Percentiles rank a stretch among this genome's conserved stretches.
Evolutionary conservation across 2,888 invertebrate genomes (phyloP).

Genomic region (Cantharis flavilabris): DNA sequence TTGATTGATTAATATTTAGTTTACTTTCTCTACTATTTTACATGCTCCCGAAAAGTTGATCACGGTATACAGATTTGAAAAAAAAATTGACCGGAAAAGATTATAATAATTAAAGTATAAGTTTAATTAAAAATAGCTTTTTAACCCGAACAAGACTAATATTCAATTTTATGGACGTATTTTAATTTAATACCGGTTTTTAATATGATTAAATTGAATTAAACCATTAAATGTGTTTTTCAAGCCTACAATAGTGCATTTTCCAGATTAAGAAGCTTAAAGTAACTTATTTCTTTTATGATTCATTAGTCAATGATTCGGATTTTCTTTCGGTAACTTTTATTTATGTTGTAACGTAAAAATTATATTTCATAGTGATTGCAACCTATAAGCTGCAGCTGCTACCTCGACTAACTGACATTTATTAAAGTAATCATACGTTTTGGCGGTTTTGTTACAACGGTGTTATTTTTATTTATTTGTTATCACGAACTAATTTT

Average conservation of each 20-base stretch:
- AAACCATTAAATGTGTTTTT: neutral
- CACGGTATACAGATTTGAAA: too few species aligned
- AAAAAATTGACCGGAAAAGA: too few species aligned
- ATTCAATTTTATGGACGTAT: neutral
- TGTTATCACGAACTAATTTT: neutral
- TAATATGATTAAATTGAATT: neutral
- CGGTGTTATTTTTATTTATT: conserved; percentile 4
- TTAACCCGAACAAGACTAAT: too few species aligned
- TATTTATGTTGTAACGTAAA: conserved; percentile 22
- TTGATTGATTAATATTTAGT: too few species aligned
- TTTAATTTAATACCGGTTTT: neutral
- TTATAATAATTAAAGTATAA: too few species aligned
- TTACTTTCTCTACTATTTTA: too few species aligned
- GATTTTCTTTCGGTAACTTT: neutral
- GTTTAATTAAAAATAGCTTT: too few species aligned
- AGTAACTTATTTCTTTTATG: neutral
- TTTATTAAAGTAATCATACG: conserved; percentile 35
- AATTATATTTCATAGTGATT: conserved; percentile 38
- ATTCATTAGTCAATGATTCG: neutral
- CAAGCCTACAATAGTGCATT: neutral
- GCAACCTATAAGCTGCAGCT: conserved; percentile 36
- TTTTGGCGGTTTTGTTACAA: conserved; percentile 28
- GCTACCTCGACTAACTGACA: conserved; percentile 34
- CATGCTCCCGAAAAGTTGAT: too few species aligned
- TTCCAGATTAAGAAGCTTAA: neutral